These are phyloP conservation scores for Zaprionus inermis DNA, from an alignment of 1,140 invertebrate species.

Conservation along the genomic window DNA sequence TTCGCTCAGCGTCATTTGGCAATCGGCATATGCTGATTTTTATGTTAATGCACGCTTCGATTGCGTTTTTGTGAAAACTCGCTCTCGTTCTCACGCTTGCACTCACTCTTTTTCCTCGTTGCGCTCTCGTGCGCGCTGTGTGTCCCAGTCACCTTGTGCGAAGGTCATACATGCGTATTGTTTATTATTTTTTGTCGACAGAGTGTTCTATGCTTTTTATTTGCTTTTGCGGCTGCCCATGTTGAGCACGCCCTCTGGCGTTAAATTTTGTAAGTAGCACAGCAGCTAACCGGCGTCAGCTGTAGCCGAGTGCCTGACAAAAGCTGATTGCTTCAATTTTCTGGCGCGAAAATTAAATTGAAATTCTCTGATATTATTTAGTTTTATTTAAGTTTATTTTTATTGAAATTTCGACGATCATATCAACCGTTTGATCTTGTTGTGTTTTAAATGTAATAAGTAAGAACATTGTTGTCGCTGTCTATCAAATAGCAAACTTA, in stretches of 20 bases:
- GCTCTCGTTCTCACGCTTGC: conserved; percentile 2
- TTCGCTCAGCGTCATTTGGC: conserved; percentile 37
- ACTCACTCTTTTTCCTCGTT: not conserved
- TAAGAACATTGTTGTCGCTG: conserved; percentile 53
- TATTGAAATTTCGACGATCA: conserved; percentile 76
- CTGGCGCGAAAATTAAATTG: not conserved
- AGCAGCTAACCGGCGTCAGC: not conserved
- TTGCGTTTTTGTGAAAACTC: not conserved
- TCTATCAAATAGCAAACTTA: conserved; percentile 64
- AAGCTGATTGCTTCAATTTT: conserved; percentile 18
- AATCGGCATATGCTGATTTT: conserved; percentile 27
- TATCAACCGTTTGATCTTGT: conserved; percentile 68
- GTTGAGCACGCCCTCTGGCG: conserved; percentile 28
- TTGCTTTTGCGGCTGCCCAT: conserved; percentile 21
- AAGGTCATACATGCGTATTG: conserved; percentile 86
- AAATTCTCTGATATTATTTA: not conserved
- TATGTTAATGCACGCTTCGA: conserved; percentile 27
- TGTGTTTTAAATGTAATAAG: conserved; percentile 57
- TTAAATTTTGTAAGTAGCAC: conserved; percentile 25
- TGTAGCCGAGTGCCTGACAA: not conserved
- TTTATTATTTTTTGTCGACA: conserved; percentile 56
- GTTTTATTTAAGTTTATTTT: conserved; percentile 78
- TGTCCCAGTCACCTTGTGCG: conserved; percentile 86
- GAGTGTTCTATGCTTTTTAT: conserved; percentile 45
- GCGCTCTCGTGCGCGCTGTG: conserved; percentile 15